Conservation (phyloP, 1,140 invertebrate species). For the Hermetia illucens region DNA sequence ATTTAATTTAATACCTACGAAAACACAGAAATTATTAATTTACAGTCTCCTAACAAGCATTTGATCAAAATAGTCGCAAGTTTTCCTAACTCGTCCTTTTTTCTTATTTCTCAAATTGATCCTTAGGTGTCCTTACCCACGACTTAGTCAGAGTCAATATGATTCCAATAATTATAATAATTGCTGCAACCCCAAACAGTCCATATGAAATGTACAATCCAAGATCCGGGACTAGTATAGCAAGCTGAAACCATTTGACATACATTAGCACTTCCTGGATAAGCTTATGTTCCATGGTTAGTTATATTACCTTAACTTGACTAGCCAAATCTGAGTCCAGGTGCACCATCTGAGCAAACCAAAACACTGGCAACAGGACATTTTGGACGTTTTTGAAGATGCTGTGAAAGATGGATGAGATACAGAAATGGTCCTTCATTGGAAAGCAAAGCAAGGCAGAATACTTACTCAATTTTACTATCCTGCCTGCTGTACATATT, state of each 20-base stretch:
- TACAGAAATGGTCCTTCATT: background rate
- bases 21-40: no score
- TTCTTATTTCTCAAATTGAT: no score
- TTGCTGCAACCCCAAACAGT: slow-evolving; percentile 33
- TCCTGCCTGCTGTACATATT: slow-evolving; percentile 50
- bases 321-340: slow-evolving; percentile 41
- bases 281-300: background rate
- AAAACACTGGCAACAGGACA: slow-evolving; percentile 49
- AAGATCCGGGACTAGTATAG: slow-evolving; percentile 33
- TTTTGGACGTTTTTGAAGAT: slow-evolving; percentile 37
- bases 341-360: slow-evolving; percentile 53
- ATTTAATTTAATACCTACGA: no score
- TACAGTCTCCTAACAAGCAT: no score
- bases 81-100: no score
- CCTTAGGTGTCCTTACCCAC: slow-evolving; percentile 24
- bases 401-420: slow-evolving; percentile 17
- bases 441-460: background rate
- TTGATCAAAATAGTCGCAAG: no score
- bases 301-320: slow-evolving; percentile 33
- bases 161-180: slow-evolving; percentile 32
- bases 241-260: slow-evolving; percentile 13
- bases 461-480: slow-evolving; percentile 37
- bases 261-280: background rate
- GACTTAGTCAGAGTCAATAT: slow-evolving; percentile 28
- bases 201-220: slow-evolving; percentile 37